phyloP scores from a whole-genome alignment of 2,888 invertebrate species.

The Rhogogaster chlorosoma region DNA sequence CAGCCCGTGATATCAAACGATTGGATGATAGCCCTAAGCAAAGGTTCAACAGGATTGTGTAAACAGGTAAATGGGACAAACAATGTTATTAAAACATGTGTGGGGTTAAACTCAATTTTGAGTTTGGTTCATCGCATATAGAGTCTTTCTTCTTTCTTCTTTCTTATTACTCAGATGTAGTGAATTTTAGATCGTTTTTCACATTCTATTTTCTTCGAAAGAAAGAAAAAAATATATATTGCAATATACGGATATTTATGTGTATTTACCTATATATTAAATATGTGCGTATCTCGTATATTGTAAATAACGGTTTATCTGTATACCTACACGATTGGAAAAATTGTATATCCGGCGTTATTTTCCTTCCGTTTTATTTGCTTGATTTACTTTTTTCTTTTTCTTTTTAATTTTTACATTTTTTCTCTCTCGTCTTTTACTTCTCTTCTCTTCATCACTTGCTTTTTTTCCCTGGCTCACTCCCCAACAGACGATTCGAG shows the following conservation, averaged over 20 bases:
- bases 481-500: constrained; percentile 36
- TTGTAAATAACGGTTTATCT: neutral
- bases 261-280: neutral
- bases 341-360: neutral
- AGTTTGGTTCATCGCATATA: neutral
- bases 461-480: neutral
- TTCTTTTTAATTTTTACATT: neutral
- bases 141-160: neutral
- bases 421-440: neutral
- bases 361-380: neutral
- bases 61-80: constrained; percentile 7
- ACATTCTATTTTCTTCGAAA: too few species aligned
- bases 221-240: neutral
- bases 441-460: constrained; percentile 2
- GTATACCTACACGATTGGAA: neutral
- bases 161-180: neutral
- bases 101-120: neutral
- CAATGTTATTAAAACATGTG: neutral
- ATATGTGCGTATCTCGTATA: neutral
- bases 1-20: constrained; percentile 35
- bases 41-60: constrained; percentile 20
- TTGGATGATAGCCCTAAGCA: constrained; percentile 13
- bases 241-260: neutral
- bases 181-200: too few species aligned
- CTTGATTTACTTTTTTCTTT: neutral